Evolutionary conservation across 2,888 invertebrate species (phyloP), one percentile per base, ranked within the genome.

Genomic region (Cepaea hortensis): DNA sequence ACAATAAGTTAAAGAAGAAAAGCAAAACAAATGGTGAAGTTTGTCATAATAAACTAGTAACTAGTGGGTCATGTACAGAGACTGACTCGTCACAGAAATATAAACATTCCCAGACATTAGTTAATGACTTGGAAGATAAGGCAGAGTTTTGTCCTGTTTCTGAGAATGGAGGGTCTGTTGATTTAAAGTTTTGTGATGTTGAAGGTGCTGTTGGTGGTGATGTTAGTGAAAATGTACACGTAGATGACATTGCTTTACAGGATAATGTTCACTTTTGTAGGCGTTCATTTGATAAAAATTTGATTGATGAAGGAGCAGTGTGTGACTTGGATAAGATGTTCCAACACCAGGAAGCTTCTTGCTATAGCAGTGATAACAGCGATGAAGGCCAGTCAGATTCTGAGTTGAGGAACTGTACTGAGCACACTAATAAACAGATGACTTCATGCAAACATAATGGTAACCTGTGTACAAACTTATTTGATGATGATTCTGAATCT

Each of bases 271-370:
- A 75, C 11, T 62, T 72, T 50, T 81, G 84, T 35, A 75, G 5
- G n/a, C 50, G 62, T 75, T 76, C 76, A 50, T 68, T 72, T 20
- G 88, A 87, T 68, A 86, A 81, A 48, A 87, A 89, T 77, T 83
- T 90, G 81, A 86, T 90, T 55, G 90, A 90, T 88, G 90, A 90
- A 84, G 90, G 90, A 62, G 90, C 90, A n/a, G 86, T 90, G 61
- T 90, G 89, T 89, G 90, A 90, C 86, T 85, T 89, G 81, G 89
- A 89, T 76, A 87, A 79, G 76, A 84, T 87, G 80, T 87, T 87
- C 23, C 87, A 80, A 46, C 79, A 75, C 46, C 87, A 87, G 70
- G 87, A 87, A 50, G 77, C 73, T 81, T 84, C 81, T 46, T n/a
- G 79, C 6, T 77, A 46, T 55, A 62, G 68, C 70, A 61, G 79